Percentiles rank a stretch among this genome's conserved stretches.
These are phyloP conservation scores for Drosophila lacteicornis DNA, from an alignment of 1,140 invertebrate genomes.

Conservation along the genomic window DNA sequence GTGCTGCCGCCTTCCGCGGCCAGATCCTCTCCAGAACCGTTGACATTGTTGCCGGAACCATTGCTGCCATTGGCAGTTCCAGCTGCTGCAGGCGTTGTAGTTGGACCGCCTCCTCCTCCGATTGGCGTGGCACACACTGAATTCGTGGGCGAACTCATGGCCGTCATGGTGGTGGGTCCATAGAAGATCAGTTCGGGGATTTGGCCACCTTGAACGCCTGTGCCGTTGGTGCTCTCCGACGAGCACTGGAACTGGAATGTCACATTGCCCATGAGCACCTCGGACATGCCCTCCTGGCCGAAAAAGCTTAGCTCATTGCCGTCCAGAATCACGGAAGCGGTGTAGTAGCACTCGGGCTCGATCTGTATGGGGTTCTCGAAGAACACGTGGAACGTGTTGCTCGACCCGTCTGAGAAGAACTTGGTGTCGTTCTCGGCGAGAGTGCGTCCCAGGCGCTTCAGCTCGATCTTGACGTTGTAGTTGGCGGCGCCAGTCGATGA, in stretches of 20 bases:
- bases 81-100: neutral
- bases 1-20: slow-evolving; percentile 54
- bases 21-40: slow-evolving; percentile 60
- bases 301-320: slow-evolving; percentile 97
- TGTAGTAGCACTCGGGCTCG: slow-evolving; percentile 96
- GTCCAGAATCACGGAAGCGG: slow-evolving; percentile 94
- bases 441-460: slow-evolving; percentile 93
- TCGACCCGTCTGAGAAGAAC: slow-evolving; percentile 97
- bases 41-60: slow-evolving; percentile 36
- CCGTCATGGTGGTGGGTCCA: slow-evolving; percentile 88
- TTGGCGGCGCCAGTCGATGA: slow-evolving; percentile 96
- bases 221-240: slow-evolving; percentile 96
- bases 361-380: slow-evolving; percentile 97
- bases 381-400: slow-evolving; percentile 96
- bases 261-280: slow-evolving; percentile 94
- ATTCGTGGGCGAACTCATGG: slow-evolving; percentile 74
- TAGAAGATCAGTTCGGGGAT: slow-evolving; percentile 98
- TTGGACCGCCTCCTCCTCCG: slow-evolving; percentile 29
- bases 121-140: slow-evolving; percentile 71
- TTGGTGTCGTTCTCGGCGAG: slow-evolving; percentile 95
- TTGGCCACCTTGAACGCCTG: slow-evolving; percentile 96
- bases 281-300: slow-evolving; percentile 97
- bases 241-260: slow-evolving; percentile 98
- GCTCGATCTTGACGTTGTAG: slow-evolving; percentile 95
- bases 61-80: slow-evolving; percentile 5